These are phyloP conservation scores for Chaenodraco wilsoni DNA, from an alignment of 2,797 vertebrate species.

Conservation along the genomic window DNA sequence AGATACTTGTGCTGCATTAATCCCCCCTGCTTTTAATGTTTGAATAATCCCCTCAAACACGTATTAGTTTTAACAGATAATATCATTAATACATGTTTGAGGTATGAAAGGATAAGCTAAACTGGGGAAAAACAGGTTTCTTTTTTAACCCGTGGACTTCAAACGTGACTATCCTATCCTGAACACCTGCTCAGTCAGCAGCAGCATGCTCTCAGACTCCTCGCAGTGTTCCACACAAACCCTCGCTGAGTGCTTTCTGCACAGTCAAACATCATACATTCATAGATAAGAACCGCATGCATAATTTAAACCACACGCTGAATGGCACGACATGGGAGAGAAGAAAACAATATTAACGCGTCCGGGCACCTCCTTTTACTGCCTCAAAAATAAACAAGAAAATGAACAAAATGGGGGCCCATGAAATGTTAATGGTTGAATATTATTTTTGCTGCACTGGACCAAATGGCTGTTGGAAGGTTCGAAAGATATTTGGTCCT, in stretches of 20 bases:
- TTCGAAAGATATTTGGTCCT: conserved; percentile 16
- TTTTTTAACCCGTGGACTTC: conserved; percentile 12
- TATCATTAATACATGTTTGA: conserved; percentile 39
- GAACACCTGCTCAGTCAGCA: conserved; percentile 54
- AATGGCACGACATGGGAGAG: conserved; percentile 61
- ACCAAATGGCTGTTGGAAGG: conserved; percentile 49
- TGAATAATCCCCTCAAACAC: conserved; percentile 40
- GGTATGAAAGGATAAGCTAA: conserved; percentile 8
- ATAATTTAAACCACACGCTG: conserved; percentile 77
- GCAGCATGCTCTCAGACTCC: conserved; percentile 41
- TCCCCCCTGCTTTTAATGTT: conserved; percentile 26
- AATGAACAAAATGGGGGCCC: conserved; percentile 61
- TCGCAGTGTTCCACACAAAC: conserved; percentile 48
- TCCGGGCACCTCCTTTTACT: conserved; percentile 52
- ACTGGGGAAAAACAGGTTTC: conserved; percentile 1
- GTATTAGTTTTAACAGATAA: conserved; percentile 30
- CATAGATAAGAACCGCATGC: conserved; percentile 75
- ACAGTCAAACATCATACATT: conserved; percentile 72
- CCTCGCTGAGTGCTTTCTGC: conserved; percentile 69
- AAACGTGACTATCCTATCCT: conserved; percentile 37
- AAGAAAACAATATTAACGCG: conserved; percentile 26
- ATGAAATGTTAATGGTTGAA: conserved; percentile 72
- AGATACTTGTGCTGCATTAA: conserved; percentile 27
- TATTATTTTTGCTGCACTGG: conserved; percentile 63
- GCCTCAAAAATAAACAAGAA: conserved; percentile 73